Evolutionary conservation across 2,797 vertebrate genomes (phyloP).

Genomic region (Zalophus californianus): DNA sequence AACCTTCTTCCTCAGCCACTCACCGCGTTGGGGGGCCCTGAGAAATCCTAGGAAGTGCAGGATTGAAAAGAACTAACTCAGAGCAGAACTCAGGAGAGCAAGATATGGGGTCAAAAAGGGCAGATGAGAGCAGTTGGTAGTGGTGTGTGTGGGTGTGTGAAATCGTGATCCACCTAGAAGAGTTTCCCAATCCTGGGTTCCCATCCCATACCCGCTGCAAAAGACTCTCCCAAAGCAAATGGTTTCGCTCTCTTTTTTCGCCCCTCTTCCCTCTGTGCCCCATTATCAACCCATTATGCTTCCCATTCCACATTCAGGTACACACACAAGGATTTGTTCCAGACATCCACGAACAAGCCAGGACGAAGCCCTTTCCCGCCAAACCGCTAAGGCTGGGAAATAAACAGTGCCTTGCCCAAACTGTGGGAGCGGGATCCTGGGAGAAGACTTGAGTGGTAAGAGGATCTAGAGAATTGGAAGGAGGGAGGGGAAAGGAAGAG

Average conservation of each 20-base stretch:
- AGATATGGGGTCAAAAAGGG: background rate
- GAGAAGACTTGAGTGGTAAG: background rate
- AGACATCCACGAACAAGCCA: slow-evolving; percentile 52
- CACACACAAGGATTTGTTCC: slow-evolving; percentile 64
- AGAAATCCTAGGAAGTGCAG: background rate
- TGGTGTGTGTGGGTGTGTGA: background rate
- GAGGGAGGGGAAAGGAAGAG: background rate
- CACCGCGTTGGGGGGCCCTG: background rate
- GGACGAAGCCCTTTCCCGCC: slow-evolving; percentile 73
- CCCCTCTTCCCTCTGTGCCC: background rate
- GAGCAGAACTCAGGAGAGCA: background rate
- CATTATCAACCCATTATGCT: background rate
- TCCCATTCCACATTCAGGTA: slow-evolving; percentile 3
- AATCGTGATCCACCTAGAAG: background rate
- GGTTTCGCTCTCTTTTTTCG: background rate
- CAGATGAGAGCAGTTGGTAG: background rate
- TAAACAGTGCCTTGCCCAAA: background rate
- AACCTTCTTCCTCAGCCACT: background rate
- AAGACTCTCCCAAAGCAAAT: background rate
- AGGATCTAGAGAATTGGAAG: background rate
- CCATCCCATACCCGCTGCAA: background rate
- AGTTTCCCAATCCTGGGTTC: background rate
- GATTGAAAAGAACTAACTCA: background rate
- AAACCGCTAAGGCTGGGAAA: slow-evolving; percentile 29
- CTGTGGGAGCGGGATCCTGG: background rate